Base-by-base conservation (phyloP, 2,113 vertebrate genomes). In the Desmodus rotundus region DNA sequence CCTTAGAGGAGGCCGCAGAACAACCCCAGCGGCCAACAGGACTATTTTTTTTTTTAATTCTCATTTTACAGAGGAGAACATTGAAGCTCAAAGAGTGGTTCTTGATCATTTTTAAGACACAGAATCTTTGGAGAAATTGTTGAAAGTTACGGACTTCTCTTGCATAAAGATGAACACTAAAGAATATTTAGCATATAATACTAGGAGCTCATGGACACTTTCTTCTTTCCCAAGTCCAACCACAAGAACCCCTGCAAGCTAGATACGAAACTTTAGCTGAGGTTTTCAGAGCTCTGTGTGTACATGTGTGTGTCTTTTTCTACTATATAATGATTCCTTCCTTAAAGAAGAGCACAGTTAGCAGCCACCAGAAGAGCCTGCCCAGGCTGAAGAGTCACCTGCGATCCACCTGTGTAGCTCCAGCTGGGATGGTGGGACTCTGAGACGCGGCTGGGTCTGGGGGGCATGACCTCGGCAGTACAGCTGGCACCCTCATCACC, bases 141-240 rank as follows among this genome's bases (percentile, higher is more conserved):
- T 89, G 67, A 68, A 93, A 81, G 38, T 92, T 36, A 43, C 19
- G 11, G 65, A 74, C 47, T 80, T 12, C 22, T 47, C 47, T 93
- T 89, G n/a, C 80, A 52, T 80, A 86, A 61, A 95, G 67, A 81
- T 74, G 33, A 93, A 87, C 22, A 61, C 74, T 82, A 70, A 80
- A 80, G 36, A 56, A 67, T 14, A 88, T 7, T 41, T 70, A 80
- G 14, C 63, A 43, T 73, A 22, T 68, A 76, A 58, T 76, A 52
- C 82, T 76, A 74, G 56, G 74, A 81, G 36, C n/a, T 87, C 31
- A 22, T 81, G 9, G 47, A 81, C 5, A 91, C 5, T 15, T 47
- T 87, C 28, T 50, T 76, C 7, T 31, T 94, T 87, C 92, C 43
- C 91, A 87, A 87, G 41, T 87, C 36, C n/a, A 70, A 70, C 58